Evolutionary conservation across 2,888 invertebrate genomes (phyloP), one percentile per base, ranked within the genome.

Genomic region (Ochlodes sylvanus): DNA sequence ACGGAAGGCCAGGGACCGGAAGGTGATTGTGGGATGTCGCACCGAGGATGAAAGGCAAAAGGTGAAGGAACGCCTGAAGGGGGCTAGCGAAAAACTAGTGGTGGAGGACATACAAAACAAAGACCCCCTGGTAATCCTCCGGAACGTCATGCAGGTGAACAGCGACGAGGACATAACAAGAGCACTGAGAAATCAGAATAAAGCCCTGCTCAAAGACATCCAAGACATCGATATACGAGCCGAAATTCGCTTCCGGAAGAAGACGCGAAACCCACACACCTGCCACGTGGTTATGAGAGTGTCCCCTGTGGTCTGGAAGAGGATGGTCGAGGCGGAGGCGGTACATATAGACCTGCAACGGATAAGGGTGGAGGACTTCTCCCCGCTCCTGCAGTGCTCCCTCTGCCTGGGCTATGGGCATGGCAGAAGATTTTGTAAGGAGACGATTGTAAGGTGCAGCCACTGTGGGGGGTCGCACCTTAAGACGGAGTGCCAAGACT

Each of bases 141-240:
- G n/a, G n/a, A n/a, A n/a, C n/a, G 32, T 34, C 0, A 57, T 67
- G 0, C 65, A 72, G 10, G 71, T 21, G 0, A 41, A 69, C 38
- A 61, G 54, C 0, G 64, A 68, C 9, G 68, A 72, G 2, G 66
- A 70, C 0, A 5, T 72, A 0, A 5, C 61, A 7, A 50, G 61
- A 2, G 68, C 71, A 0, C 10, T 71, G 0, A 63, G 17, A 19
- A 68, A 50, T 0, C 69, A 71, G 19, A 73, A 73, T 21, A 3
- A 34, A 15, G n/a, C 61, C 3, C 2, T 68, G 0, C 19, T 65
- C 1, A 10, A 17, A 9, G 61, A 55, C 15, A 19, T 73, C 0
- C 17, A 32, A 2, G 47, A 58, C 0, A 42, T 60, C 6, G 63
- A 70, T 0, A 44, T 42, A 0, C 54, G 56, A 14, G 15, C 69